Percentiles rank a stretch among this genome's conserved stretches.
Evolutionary conservation across 2,888 invertebrate species (phyloP).

Genomic region (Meteorus cinctellus): DNA sequence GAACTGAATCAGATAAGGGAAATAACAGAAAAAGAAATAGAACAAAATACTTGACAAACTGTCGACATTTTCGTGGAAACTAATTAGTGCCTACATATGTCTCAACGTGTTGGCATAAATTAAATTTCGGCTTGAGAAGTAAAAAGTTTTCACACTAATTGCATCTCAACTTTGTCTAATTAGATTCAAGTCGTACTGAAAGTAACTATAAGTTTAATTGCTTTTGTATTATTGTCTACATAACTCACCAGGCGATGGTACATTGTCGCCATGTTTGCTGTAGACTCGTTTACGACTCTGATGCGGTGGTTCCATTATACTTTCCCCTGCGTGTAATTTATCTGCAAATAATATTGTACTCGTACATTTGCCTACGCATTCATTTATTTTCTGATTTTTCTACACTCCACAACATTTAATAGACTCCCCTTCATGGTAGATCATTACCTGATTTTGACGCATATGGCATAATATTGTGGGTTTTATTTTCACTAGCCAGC

Average conservation of each 20-base stretch:
- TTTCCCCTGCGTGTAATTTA: constrained; percentile 40
- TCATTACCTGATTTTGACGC: constrained; percentile 56
- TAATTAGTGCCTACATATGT: constrained; percentile 25
- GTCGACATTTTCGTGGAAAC: neutral
- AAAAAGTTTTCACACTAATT: constrained; percentile 66
- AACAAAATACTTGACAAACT: neutral
- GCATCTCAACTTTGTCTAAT: constrained; percentile 47
- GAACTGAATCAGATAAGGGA: constrained; percentile 55
- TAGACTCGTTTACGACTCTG: constrained; percentile 65
- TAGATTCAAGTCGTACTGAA: constrained; percentile 44
- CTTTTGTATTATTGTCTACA: constrained; percentile 44
- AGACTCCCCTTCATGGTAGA: neutral
- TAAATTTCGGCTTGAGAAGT: constrained; percentile 43
- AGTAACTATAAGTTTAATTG: constrained; percentile 50
- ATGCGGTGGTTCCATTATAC: constrained; percentile 58
- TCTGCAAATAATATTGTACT: constrained; percentile 33
- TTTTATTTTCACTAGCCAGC: constrained; percentile 42
- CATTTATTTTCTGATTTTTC: neutral
- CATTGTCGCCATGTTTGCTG: constrained; percentile 60
- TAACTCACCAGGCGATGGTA: constrained; percentile 63
- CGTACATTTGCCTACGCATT: neutral
- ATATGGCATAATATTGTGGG: constrained; percentile 54
- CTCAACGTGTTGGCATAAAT: constrained; percentile 29
- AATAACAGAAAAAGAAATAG: constrained; percentile 28
- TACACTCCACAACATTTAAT: too few species aligned